Base-by-base conservation (phyloP, 2,888 invertebrate species). In the Dynastes grantii region DNA sequence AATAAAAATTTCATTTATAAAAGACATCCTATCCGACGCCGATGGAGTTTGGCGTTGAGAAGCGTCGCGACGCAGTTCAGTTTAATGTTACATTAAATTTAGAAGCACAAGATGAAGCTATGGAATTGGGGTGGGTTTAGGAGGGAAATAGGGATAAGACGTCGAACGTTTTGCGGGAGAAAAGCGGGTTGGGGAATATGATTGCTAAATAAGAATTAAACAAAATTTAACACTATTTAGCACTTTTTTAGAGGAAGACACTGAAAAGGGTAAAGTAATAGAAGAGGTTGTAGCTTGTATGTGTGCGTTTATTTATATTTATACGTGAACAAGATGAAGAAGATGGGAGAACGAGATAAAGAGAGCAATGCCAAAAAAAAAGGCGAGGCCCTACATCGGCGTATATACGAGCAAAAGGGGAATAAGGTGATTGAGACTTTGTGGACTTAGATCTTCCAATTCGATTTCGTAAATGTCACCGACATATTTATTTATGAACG, bases 401-500 rank as follows among this genome's bases (percentile, higher is more conserved):
- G 45, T 11, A 75, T 75, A 75, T 75, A 75, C 73, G 73, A 75
- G 73, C 61, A 63, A 49, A 76, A 71, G 61, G 65, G 79, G 79
- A 76, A 76, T 73, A 63, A 79, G 79, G 71, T 78, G 79, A 81
- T 81, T 76, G 79, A 81, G 79, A 80, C 76, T 79, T 79, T 79
- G 78, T 79, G 80, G 80, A 81, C 80, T 68, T 78, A 77, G 77
- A 80, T 77, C 51, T 27, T 68, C 80, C 82, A 81, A 82, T 82
- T 82, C 82, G 79, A 82, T 82, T 82, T 76, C 77, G 79, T 77
- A 78, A 76, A 81, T 79, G 82, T 81, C 81, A 79, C 81, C 80
- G 76, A 80, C 81, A 80, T 81, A 81, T 80, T 82, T 82, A 82
- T 82, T 82, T 82, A 82, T 82, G 82, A 81, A 81, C 79, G 80